These are phyloP conservation scores for Amblyornis subalaris DNA, from an alignment of 2,113 vertebrate genomes.

Conservation along the genomic window DNA sequence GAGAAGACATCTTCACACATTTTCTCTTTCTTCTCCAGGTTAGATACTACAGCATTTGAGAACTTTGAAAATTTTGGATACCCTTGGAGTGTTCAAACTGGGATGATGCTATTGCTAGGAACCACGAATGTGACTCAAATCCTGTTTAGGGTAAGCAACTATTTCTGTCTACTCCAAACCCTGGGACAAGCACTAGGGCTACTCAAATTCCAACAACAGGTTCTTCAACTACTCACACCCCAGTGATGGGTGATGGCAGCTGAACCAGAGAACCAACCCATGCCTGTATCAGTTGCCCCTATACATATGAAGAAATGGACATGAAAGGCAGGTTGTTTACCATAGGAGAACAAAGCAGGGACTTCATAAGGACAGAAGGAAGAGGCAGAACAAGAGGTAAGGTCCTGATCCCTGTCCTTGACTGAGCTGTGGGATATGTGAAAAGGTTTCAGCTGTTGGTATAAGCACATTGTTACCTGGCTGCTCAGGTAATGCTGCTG, in stretches of 20 bases:
- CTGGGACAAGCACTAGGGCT: neutral
- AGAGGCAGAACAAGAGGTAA: neutral
- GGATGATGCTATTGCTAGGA: neutral
- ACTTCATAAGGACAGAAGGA: neutral
- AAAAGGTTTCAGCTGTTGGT: neutral
- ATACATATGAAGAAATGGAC: neutral
- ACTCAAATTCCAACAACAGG: neutral
- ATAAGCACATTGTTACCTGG: neutral
- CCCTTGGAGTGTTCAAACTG: neutral
- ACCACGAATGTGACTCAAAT: neutral
- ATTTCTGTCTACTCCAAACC: neutral
- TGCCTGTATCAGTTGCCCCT: neutral
- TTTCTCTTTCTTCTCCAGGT: neutral
- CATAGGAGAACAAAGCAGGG: neutral
- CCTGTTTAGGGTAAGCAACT: neutral
- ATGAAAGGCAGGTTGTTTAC: neutral
- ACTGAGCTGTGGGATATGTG: neutral
- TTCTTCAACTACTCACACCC: neutral
- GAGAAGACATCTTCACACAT: neutral
- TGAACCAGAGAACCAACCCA: neutral
- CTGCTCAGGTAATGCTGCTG: neutral
- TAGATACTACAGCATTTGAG: neutral
- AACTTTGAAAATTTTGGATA: neutral
- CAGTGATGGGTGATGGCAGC: neutral
- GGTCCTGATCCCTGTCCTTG: rapidly evolving